Evolutionary conservation across 2,888 invertebrate genomes (phyloP).

Genomic region (Rugalucina vietnamica): DNA sequence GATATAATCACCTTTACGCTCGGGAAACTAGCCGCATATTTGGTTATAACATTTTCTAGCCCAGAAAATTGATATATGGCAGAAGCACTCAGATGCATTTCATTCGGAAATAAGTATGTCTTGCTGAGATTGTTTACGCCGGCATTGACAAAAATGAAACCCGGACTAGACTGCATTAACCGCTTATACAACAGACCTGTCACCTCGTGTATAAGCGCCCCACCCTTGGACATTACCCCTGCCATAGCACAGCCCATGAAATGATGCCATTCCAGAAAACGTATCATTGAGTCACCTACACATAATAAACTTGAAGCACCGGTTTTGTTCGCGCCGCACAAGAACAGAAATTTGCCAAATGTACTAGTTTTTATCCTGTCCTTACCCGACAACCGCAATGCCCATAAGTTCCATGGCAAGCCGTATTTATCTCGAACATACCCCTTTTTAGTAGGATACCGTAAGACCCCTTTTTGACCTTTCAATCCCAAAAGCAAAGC

Average conservation of each 20-base stretch:
- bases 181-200: not conserved
- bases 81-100: conserved; percentile 8
- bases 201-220: conserved; percentile 9
- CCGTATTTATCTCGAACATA: not conserved
- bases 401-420: conserved; percentile 17
- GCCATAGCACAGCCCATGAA: not conserved
- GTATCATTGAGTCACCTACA: not conserved
- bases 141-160: conserved; percentile 3
- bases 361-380: not conserved
- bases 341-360: not conserved
- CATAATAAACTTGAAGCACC: not conserved
- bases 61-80: not conserved
- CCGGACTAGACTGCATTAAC: not conserved
- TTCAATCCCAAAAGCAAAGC: not conserved
- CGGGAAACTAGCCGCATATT: not conserved
- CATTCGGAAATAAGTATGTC: not conserved
- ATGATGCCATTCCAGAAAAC: not conserved
- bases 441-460: not conserved
- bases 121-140: conserved; percentile 27
- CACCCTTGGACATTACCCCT: not conserved
- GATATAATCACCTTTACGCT: conserved; percentile 1
- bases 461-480: not conserved
- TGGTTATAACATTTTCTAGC: not conserved
- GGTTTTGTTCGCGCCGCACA: not conserved
- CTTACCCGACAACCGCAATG: not conserved